phyloP scores from a whole-genome alignment of 2,888 invertebrate genomes.

The Pterostichus niger region DNA sequence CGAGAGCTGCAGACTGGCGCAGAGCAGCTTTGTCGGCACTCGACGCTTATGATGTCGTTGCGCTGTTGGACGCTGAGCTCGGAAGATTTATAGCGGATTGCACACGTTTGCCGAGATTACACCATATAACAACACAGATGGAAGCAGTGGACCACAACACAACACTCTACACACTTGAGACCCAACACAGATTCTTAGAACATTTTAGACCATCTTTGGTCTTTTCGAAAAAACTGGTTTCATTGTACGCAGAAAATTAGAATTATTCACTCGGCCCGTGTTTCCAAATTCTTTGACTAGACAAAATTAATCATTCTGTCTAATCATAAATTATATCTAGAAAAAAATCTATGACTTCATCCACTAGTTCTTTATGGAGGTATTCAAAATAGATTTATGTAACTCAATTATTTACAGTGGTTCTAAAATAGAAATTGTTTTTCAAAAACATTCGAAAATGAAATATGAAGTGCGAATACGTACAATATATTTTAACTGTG shows the following conservation, averaged over 20 bases:
- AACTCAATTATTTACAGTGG: conserved; percentile 2
- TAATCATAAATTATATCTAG: conserved; percentile 10
- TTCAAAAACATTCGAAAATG: neutral
- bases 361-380: conserved; percentile 5
- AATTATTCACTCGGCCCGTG: conserved; percentile 7
- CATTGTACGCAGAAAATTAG: conserved; percentile 20
- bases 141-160: neutral
- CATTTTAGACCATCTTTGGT: conserved; percentile 5
- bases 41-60: conserved; percentile 59
- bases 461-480: conserved; percentile 18
- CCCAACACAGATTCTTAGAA: conserved; percentile 12
- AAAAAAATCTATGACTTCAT: conserved; percentile 28
- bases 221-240: conserved; percentile 29
- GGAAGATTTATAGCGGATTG: conserved; percentile 63
- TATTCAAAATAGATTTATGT: neutral
- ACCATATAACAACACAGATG: conserved; percentile 43
- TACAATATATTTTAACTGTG: neutral
- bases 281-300: conserved; percentile 24
- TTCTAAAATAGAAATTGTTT: neutral
- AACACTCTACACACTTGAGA: no score
- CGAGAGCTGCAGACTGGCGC: neutral
- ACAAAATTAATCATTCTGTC: conserved; percentile 27
- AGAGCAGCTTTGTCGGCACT: conserved; percentile 39
- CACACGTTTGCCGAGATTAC: conserved; percentile 50
- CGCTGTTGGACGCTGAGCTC: conserved; percentile 49